Evolutionary conservation across 2,113 vertebrate genomes (phyloP).

Genomic region (Engraulis encrasicolus): DNA sequence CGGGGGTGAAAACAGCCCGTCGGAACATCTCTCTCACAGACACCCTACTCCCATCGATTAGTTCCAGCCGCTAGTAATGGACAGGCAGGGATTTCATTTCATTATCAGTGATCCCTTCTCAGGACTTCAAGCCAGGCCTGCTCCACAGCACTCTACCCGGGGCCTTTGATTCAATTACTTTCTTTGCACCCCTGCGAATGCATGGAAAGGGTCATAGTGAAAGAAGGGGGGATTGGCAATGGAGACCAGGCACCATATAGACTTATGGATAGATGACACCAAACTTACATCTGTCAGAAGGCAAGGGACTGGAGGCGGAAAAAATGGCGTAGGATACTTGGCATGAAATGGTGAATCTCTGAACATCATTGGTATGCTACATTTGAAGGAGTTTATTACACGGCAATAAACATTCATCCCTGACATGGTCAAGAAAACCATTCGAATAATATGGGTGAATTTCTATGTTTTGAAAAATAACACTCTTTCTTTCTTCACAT

Average conservation of each 20-base stretch:
- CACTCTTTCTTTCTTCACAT: not conserved
- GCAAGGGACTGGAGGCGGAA: not conserved
- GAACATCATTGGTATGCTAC: not conserved
- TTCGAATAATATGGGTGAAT: not conserved
- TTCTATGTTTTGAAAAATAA: not conserved
- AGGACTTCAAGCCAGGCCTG: constrained; percentile 54
- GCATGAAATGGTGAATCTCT: not conserved
- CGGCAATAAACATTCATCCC: not conserved
- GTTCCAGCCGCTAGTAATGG: constrained; percentile 73
- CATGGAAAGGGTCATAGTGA: not conserved
- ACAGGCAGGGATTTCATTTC: constrained; percentile 76
- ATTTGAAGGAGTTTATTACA: not conserved
- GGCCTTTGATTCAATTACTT: constrained; percentile 62
- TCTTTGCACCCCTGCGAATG: constrained; percentile 58
- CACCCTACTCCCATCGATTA: constrained; percentile 74
- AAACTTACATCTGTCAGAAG: not conserved
- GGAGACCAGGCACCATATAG: not conserved
- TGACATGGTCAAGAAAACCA: not conserved
- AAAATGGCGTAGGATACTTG: not conserved
- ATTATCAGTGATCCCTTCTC: constrained; percentile 70
- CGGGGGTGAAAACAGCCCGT: constrained; percentile 59
- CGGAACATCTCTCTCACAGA: constrained; percentile 74
- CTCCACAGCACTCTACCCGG: constrained; percentile 55
- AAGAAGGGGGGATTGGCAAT: constrained; percentile 7
- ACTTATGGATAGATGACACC: not conserved